These are phyloP conservation scores for Itoplectis maculator DNA, from an alignment of 2,888 invertebrate species.

Conservation along the genomic window DNA sequence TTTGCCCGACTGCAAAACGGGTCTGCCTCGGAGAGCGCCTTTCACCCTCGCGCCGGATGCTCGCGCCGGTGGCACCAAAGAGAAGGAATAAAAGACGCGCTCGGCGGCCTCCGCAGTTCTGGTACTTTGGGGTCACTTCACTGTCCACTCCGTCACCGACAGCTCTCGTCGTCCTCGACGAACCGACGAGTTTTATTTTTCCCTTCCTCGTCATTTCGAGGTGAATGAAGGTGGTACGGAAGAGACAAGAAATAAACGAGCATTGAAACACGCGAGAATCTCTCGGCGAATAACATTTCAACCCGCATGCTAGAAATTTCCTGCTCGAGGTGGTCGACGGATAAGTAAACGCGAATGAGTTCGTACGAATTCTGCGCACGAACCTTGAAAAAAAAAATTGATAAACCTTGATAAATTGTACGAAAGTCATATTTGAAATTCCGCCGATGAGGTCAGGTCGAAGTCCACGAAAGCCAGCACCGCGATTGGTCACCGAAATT, in stretches of 20 bases:
- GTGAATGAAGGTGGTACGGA: background rate
- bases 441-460: too few relatives aligned
- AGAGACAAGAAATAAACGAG: constrained; percentile 45
- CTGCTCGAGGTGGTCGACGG: constrained; percentile 27
- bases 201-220: constrained; percentile 2
- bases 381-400: too few relatives aligned
- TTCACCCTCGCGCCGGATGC: constrained; percentile 9
- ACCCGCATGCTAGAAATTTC: constrained; percentile 11
- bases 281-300: constrained; percentile 48
- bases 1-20: constrained; percentile 25
- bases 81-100: constrained; percentile 37
- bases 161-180: constrained; percentile 23
- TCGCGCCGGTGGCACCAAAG: constrained; percentile 33
- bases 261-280: constrained; percentile 51
- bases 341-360: constrained; percentile 7
- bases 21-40: background rate
- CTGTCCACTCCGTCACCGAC: constrained; percentile 43
- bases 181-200: background rate
- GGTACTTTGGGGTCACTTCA: constrained; percentile 17
- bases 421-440: too few relatives aligned
- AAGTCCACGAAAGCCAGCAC: too few relatives aligned
- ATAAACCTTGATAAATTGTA: too few relatives aligned
- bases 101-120: constrained; percentile 32
- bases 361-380: too few relatives aligned
- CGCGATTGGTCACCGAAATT: too few relatives aligned